Conservation (phyloP, 2,113 vertebrate species). For the Lota lota region DNA sequence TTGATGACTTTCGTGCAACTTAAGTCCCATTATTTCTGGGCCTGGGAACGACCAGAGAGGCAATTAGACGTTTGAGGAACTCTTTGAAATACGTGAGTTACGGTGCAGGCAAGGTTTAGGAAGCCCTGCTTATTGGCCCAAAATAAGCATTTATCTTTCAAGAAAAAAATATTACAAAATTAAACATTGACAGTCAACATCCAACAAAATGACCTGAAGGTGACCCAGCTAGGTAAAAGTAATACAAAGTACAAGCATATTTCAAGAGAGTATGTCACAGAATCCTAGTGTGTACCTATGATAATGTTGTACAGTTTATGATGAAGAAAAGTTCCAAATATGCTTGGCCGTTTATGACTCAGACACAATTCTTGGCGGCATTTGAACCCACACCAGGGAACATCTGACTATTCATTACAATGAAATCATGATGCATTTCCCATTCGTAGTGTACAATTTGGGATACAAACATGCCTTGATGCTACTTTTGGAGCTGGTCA, state of each 20-base stretch:
- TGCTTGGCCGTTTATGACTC: slow-evolving; percentile 32
- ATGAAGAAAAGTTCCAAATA: too few species aligned
- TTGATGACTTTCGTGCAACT: slow-evolving; percentile 28
- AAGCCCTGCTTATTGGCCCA: background rate
- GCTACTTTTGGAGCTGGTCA: slow-evolving; percentile 49
- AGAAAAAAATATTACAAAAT: background rate
- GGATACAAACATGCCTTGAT: slow-evolving; percentile 56
- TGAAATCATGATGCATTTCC: slow-evolving; percentile 43
- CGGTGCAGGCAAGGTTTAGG: background rate
- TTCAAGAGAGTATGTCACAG: too few species aligned
- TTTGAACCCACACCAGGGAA: slow-evolving; percentile 32
- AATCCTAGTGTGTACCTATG: too few species aligned
- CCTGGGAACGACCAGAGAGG: slow-evolving; percentile 13
- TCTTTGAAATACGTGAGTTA: slow-evolving; percentile 16
- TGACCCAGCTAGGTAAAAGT: too few species aligned
- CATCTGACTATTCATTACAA: slow-evolving; percentile 35
- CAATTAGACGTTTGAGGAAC: slow-evolving; percentile 19
- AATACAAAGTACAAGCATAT: too few species aligned
- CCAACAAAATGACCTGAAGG: too few species aligned
- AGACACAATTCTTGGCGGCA: slow-evolving; percentile 10
- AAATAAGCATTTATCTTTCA: background rate
- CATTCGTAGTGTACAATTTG: slow-evolving; percentile 48
- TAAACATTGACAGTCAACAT: background rate
- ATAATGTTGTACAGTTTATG: too few species aligned
- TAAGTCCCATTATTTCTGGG: slow-evolving; percentile 23